phyloP scores from a whole-genome alignment of 2,797 vertebrate species.

The Sebastolobus altivelis region DNA sequence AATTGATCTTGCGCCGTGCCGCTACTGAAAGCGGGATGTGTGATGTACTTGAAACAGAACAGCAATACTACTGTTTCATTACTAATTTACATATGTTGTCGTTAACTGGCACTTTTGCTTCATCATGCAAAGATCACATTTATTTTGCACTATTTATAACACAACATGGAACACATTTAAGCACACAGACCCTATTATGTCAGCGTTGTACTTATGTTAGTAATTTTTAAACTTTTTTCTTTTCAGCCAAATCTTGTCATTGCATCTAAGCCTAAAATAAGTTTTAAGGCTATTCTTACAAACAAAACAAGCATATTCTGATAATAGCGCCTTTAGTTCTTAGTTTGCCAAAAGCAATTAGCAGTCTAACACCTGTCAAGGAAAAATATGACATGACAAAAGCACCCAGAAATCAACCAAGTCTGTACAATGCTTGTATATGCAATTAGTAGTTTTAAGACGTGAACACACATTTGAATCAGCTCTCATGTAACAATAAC shows the following conservation, averaged over 20 bases:
- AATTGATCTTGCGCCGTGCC: conserved; percentile 69
- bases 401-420: conserved; percentile 19
- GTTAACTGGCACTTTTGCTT: conserved; percentile 48
- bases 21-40: conserved; percentile 73
- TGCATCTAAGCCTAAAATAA: background rate
- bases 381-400: conserved; percentile 32
- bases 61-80: conserved; percentile 41
- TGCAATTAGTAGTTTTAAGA: conserved; percentile 44
- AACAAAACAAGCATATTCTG: conserved; percentile 4
- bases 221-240: background rate
- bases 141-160: conserved; percentile 39
- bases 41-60: conserved; percentile 54
- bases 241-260: background rate
- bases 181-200: background rate
- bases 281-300: background rate
- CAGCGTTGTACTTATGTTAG: background rate
- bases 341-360: conserved; percentile 46
- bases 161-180: background rate
- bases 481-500: conserved; percentile 21
- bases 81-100: conserved; percentile 63
- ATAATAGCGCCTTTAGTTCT: conserved; percentile 12
- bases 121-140: conserved; percentile 42
- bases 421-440: conserved; percentile 13
- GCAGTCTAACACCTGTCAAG: conserved; percentile 28
- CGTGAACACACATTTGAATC: conserved; percentile 49